Evolutionary conservation across 1,140 invertebrate species (phyloP), one percentile per base, ranked within the genome.

Genomic region (Eumeta japonica): DNA sequence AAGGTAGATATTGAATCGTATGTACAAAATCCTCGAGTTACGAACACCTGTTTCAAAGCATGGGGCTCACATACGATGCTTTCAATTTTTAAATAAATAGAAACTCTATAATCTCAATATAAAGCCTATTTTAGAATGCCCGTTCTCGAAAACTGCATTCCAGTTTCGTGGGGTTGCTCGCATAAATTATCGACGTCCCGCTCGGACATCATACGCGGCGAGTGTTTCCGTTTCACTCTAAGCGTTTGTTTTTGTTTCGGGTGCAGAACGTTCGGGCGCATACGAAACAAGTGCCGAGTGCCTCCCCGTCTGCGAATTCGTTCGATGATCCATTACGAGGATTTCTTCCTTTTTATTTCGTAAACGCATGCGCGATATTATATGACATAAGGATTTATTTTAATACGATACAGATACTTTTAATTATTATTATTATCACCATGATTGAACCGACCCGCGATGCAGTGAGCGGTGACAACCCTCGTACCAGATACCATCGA

Each of bases 41-140:
- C 44, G 68, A 71, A 73, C 68, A 73, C 68, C 68, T 73, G 68
- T 73, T 73, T 70, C 62, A 62, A 65, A n/a, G n/a, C n/a, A n/a
- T n/a, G n/a, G n/a, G n/a, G n/a, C n/a, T n/a, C n/a, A n/a, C n/a
- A n/a, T n/a, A n/a, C n/a, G n/a, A n/a, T n/a, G n/a, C n/a, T n/a
- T n/a, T n/a, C n/a, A n/a, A n/a, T n/a, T n/a, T n/a, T n/a, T 24
- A 53, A 48, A 30, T 15, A 3, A 66, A 41, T 57, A 37, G 53
- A 13, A 28, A 28, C 39, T 45, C 28, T 60, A 52, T 15, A 0
- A 0, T 0, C 2, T n/a, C 0, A 1, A 0, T 0, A 14, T 54
- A 61, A 39, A 41, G 49, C 48, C 24, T 14, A 39, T 42, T 48
- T 57, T 58, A 4, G 16, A 45, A 29, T 45, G 39, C 10, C 4